These are phyloP conservation scores for Pterostichus madidus DNA, from an alignment of 2,888 invertebrate genomes.

Conservation along the genomic window DNA sequence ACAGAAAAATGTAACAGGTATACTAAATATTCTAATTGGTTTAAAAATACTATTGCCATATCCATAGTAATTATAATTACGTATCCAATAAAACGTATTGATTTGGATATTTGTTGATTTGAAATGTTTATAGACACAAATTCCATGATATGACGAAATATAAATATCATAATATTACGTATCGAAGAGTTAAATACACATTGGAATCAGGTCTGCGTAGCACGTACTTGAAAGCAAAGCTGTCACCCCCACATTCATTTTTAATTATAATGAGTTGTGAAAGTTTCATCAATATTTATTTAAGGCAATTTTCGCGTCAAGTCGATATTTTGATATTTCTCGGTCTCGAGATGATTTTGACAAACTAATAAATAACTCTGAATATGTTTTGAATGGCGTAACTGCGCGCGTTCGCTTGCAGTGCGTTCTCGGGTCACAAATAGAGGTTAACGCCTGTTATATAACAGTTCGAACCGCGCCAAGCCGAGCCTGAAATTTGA, in stretches of 20 bases:
- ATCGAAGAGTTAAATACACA: not conserved
- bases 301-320: slow-evolving; percentile 26
- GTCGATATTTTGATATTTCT: slow-evolving; percentile 34
- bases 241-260: slow-evolving; percentile 4
- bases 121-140: slow-evolving; percentile 1
- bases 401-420: not conserved
- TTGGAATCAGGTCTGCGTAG: not conserved
- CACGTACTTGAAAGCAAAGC: not conserved
- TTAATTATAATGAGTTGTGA: slow-evolving; percentile 37
- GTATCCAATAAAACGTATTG: too few species aligned
- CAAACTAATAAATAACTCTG: slow-evolving; percentile 51
- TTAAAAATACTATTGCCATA: too few species aligned
- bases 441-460: slow-evolving; percentile 50
- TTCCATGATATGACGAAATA: slow-evolving; percentile 3
- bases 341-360: slow-evolving; percentile 38
- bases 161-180: slow-evolving; percentile 11
- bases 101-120: not conserved
- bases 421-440: slow-evolving; percentile 24
- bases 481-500: slow-evolving; percentile 41
- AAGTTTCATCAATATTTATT: slow-evolving; percentile 45
- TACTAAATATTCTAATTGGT: too few species aligned
- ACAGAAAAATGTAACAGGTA: too few species aligned
- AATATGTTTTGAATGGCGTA: slow-evolving; percentile 32
- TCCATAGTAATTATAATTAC: too few species aligned
- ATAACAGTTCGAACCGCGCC: slow-evolving; percentile 5